phyloP scores from a whole-genome alignment of 2,113 vertebrate species.

The Myrmophylax atrothorax region DNA sequence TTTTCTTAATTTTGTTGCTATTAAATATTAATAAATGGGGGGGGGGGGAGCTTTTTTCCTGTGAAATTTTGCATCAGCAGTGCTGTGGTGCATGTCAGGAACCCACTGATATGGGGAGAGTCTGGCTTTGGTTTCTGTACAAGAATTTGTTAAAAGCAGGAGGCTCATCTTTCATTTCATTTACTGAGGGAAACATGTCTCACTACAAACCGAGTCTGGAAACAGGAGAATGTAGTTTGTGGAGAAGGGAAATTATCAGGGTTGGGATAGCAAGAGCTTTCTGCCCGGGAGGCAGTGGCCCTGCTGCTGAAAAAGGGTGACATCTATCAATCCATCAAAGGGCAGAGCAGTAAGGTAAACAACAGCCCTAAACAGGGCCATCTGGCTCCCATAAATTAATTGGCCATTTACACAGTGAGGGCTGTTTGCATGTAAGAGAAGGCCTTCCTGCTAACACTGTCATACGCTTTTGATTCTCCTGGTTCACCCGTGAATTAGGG shows the following conservation, averaged over 20 bases:
- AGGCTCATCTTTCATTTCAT: neutral
- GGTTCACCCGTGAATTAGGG: conserved; percentile 61
- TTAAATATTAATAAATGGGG: neutral
- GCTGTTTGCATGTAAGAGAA: conserved; percentile 73
- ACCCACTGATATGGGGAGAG: neutral
- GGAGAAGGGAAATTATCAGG: neutral
- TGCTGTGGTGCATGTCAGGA: neutral
- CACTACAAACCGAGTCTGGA: neutral
- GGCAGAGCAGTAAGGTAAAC: conserved; percentile 63
- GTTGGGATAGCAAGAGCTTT: neutral
- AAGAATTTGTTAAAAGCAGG: neutral
- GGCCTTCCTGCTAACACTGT: conserved; percentile 56
- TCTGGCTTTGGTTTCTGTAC: neutral
- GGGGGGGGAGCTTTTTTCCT: neutral
- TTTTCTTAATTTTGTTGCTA: neutral
- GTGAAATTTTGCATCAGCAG: neutral
- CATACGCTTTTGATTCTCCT: conserved; percentile 72
- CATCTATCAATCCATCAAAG: conserved; percentile 63
- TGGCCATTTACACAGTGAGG: conserved; percentile 70
- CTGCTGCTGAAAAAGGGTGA: conserved; percentile 50
- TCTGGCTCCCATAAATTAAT: conserved; percentile 75
- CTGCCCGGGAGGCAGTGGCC: conserved; percentile 28
- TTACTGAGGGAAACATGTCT: neutral
- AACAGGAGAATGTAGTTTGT: neutral
- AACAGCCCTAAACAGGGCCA: conserved; percentile 36